A percentile compares a stretch with the other conserved stretches of the same genome.
Conservation (phyloP, 2,113 vertebrate genomes). For the Catharus bicknelli region DNA sequence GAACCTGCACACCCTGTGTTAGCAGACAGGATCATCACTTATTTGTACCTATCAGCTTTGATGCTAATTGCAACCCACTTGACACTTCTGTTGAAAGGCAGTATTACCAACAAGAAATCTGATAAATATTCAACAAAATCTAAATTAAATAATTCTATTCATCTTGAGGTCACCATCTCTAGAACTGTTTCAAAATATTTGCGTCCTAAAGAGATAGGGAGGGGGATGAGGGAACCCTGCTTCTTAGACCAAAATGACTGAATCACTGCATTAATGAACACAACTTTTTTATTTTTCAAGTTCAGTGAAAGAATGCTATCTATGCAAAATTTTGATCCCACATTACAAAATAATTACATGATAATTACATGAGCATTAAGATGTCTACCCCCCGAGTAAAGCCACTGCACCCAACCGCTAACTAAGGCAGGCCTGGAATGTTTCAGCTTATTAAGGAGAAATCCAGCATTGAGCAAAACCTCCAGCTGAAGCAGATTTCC, state of each 20-base stretch:
- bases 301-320: conserved; percentile 54
- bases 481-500: conserved; percentile 64
- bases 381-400: conserved; percentile 67
- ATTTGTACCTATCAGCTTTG: conserved; percentile 56
- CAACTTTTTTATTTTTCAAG: conserved; percentile 51
- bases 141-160: conserved; percentile 40
- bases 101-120: conserved; percentile 50
- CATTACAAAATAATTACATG: conserved; percentile 71
- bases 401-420: conserved; percentile 46
- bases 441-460: conserved; percentile 69
- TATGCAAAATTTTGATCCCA: conserved; percentile 68
- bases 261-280: conserved; percentile 23
- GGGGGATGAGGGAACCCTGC: not conserved
- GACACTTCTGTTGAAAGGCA: conserved; percentile 50
- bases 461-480: conserved; percentile 67
- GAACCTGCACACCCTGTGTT: not conserved
- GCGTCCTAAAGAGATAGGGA: not conserved
- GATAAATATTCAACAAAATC: conserved; percentile 46
- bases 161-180: conserved; percentile 29
- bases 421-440: conserved; percentile 58
- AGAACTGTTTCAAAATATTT: conserved; percentile 53
- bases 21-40: conserved; percentile 20
- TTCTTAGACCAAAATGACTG: conserved; percentile 15
- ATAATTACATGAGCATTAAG: conserved; percentile 67
- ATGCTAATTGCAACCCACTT: conserved; percentile 61